Evolutionary conservation across 53 echinoderm and acorn worm species (phyloP).

Genomic region (Henricia sp.): DNA sequence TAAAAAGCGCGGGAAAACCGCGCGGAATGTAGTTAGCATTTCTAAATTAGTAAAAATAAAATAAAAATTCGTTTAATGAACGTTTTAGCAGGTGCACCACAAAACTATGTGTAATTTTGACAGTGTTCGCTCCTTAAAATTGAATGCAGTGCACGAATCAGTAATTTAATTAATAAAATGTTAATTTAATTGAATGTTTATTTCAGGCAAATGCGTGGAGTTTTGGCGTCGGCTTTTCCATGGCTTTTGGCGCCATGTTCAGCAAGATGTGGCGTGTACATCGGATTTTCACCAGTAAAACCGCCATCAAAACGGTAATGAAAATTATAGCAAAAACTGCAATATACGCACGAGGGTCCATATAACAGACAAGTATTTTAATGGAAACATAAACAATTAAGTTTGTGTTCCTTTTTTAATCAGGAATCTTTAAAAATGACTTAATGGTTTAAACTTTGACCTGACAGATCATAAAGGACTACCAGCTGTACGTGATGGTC

Average conservation of each 20-base stretch:
- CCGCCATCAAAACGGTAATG: slow-evolving; percentile 75
- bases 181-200: not conserved
- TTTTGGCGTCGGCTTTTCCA: slow-evolving; percentile 68
- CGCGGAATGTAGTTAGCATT: no score
- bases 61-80: no score
- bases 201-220: slow-evolving; percentile 70
- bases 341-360: not conserved
- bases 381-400: not conserved
- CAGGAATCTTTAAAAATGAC: no score
- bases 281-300: slow-evolving; percentile 87
- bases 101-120: no score
- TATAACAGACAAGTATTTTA: not conserved
- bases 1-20: no score
- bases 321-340: not conserved
- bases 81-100: no score
- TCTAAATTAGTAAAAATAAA: no score
- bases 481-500: slow-evolving; percentile 83
- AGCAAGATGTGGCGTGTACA: slow-evolving; percentile 91
- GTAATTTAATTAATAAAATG: not conserved
- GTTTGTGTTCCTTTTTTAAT: no score
- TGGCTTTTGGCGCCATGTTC: slow-evolving; percentile 92
- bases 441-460: not conserved
- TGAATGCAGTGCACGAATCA: not conserved
- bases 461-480: slow-evolving; percentile 82
- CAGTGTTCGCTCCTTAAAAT: no score